phyloP scores from a whole-genome alignment of 2,797 vertebrate species.

The Tarsius wallacei region DNA sequence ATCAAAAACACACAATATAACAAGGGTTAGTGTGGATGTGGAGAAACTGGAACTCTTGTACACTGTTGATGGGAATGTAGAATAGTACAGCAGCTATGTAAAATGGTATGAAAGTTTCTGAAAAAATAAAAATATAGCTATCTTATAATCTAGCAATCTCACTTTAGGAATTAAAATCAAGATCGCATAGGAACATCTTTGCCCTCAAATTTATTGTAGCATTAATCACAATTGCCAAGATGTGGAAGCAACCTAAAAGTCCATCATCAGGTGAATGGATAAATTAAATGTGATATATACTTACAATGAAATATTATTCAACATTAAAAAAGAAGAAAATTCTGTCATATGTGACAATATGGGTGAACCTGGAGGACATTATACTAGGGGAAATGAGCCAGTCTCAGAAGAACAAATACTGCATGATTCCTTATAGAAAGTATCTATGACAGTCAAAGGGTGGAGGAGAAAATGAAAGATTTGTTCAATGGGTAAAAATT shows the following conservation, averaged over 20 bases:
- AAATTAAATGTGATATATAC: too few relatives aligned
- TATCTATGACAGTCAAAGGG: background rate
- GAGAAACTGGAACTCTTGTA: background rate
- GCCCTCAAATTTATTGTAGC: background rate
- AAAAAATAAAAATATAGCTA: background rate
- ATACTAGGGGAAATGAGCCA: background rate
- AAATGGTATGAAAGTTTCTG: background rate
- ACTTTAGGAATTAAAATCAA: background rate
- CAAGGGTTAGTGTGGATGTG: background rate
- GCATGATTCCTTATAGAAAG: background rate
- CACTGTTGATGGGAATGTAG: background rate
- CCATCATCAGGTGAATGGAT: too few relatives aligned
- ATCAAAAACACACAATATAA: background rate
- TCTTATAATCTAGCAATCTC: too few relatives aligned
- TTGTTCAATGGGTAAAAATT: background rate
- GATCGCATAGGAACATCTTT: background rate
- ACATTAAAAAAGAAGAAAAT: too few relatives aligned
- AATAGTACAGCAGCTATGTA: background rate
- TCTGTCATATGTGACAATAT: too few relatives aligned
- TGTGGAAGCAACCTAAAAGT: background rate
- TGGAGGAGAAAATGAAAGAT: background rate
- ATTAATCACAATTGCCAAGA: background rate
- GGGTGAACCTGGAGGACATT: background rate
- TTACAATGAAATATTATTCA: too few relatives aligned
- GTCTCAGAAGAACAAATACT: background rate